Evolutionary conservation across 2,113 vertebrate species (phyloP).

Genomic region (Hippoglossus stenolepis): DNA sequence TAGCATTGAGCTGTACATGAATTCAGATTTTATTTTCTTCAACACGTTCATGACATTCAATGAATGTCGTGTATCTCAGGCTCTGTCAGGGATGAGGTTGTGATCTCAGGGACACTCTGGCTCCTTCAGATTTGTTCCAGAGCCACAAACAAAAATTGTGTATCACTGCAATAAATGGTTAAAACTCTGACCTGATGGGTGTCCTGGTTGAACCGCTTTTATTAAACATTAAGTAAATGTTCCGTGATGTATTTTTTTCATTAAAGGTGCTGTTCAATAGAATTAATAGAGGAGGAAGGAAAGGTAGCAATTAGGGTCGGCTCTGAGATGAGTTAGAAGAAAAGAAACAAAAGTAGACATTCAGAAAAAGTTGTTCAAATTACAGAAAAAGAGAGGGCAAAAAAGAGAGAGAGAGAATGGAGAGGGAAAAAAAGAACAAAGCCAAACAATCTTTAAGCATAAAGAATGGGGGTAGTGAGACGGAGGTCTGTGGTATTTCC

Average conservation of each 20-base stretch:
- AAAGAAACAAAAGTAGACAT: slow-evolving; percentile 41
- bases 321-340: slow-evolving; percentile 17
- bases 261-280: slow-evolving; percentile 6
- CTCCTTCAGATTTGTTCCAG: neutral
- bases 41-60: slow-evolving; percentile 2
- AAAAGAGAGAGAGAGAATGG: slow-evolving; percentile 41
- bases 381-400: slow-evolving; percentile 4
- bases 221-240: neutral
- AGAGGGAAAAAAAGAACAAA: neutral
- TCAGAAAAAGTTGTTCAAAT: neutral
- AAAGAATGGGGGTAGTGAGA: slow-evolving; percentile 74
- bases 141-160: neutral
- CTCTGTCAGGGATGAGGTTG: too few species aligned
- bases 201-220: neutral
- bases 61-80: neutral
- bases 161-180: neutral
- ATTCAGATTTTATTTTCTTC: neutral
- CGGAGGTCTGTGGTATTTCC: slow-evolving; percentile 80
- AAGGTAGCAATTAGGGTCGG: neutral
- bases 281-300: neutral
- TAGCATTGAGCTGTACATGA: neutral
- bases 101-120: slow-evolving; percentile 12
- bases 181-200: neutral
- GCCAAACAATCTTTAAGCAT: slow-evolving; percentile 74
- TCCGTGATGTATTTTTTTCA: neutral